Conservation (phyloP, 2,113 vertebrate species). For the Podiceps cristatus region DNA sequence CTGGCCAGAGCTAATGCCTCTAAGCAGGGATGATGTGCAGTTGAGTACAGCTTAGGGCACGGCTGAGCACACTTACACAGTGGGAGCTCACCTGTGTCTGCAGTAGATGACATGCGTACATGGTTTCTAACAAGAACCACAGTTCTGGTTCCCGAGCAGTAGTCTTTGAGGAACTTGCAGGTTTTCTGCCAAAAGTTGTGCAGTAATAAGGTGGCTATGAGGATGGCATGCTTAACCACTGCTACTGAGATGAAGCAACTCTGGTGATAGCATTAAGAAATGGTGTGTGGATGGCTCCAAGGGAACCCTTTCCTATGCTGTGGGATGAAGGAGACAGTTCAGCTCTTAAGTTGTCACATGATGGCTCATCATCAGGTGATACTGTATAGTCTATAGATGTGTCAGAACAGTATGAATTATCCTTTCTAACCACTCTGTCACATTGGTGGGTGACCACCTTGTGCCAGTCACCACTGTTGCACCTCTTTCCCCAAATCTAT, state of each 20-base stretch:
- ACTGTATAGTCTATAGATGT: background rate
- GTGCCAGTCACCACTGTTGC: background rate
- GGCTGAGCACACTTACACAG: rapidly evolving
- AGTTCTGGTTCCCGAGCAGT: background rate
- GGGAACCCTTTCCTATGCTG: background rate
- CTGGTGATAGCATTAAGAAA: rapidly evolving
- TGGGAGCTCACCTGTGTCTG: background rate
- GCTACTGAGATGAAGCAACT: rapidly evolving
- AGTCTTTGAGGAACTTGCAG: background rate
- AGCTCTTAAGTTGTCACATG: background rate
- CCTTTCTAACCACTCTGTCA: background rate
- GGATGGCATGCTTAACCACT: rapidly evolving
- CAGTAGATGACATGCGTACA: rapidly evolving
- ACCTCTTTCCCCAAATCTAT: background rate
- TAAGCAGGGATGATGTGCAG: rapidly evolving
- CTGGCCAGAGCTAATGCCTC: background rate
- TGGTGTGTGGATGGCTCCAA: background rate
- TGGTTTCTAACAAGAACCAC: background rate
- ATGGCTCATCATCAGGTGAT: background rate
- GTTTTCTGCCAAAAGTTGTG: background rate
- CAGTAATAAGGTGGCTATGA: background rate
- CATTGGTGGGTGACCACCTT: background rate
- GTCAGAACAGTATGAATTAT: background rate
- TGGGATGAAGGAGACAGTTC: background rate
- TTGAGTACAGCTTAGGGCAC: background rate